Evolutionary conservation across 2,113 vertebrate genomes (phyloP), one percentile per base, ranked within the genome.

Genomic region (Caloenas nicobarica): DNA sequence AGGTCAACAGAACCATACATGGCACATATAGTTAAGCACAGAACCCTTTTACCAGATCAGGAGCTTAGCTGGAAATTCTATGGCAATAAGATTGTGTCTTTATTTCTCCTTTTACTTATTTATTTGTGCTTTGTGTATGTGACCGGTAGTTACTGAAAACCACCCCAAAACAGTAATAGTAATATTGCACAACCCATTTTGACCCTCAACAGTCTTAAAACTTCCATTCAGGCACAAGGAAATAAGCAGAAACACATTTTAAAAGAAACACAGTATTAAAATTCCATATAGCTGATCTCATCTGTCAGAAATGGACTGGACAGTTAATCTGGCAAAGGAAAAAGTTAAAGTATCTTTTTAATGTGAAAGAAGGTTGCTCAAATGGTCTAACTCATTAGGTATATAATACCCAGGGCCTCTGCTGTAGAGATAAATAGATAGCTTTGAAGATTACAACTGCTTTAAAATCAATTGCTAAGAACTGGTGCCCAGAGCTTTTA

Each of bases 371-470:
- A 85, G 42, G 61, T 93, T 94, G 68, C 83, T 97, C 48, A 96
- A 93, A 90, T 92, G 61, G 29, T 88, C 74, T 86, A 29, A 71
- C 53, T 95, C 88, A 76, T 95, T 92, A 96, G 87, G 76, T 96
- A 96, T 86, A 94, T 92, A 95, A 97, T 97, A 96, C 91, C 81
- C 65, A 71, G 88, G 76, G 89, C 65, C 91, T 95, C 73, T 89
- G 74, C 81, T 85, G 56, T 51, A 54, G 81, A 94, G 93, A 95
- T 88, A 95, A 93, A 95, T 93, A 85, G 96, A 97, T 96, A 95
- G 80, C 95, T 96, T 97, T 97, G 95, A 96, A 97, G 94, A 96
- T 86, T 93, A 87, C 80, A 96, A 44, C 38, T 70, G 72, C 93
- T 93, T 96, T 92, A 94, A 95, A 96, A 96, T 91, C 95, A 85